A percentile compares a stretch with the other conserved stretches of the same genome.
These are phyloP conservation scores for Chloroceryle inda DNA, from an alignment of 2,797 vertebrate genomes.

Conservation along the genomic window DNA sequence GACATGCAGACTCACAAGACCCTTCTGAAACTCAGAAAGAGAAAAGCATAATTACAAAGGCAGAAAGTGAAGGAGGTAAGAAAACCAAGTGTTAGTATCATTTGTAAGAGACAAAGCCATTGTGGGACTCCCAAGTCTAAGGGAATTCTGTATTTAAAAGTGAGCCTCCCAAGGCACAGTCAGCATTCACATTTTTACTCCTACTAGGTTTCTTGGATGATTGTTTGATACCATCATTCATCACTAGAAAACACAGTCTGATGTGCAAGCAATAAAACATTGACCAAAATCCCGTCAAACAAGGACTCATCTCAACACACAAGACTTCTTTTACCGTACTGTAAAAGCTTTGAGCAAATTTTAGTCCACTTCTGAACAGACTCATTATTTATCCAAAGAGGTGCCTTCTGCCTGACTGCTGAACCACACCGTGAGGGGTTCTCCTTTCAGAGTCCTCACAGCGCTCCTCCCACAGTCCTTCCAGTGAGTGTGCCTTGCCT, in stretches of 20 bases:
- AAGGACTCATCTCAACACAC: not conserved
- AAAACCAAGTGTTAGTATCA: not conserved
- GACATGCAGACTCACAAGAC: rapidly evolving
- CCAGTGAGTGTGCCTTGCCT: not conserved
- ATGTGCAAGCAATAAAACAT: not conserved
- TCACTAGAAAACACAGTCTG: not conserved
- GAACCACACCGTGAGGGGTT: not conserved
- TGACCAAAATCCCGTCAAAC: not conserved
- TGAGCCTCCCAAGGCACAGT: not conserved
- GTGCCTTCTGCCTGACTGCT: not conserved
- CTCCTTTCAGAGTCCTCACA: not conserved
- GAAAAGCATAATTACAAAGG: not conserved
- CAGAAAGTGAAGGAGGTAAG: not conserved
- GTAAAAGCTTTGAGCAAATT: not conserved
- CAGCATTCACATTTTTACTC: not conserved
- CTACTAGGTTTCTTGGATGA: not conserved
- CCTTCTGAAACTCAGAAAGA: not conserved
- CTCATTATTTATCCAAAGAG: not conserved
- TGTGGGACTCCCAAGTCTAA: not conserved
- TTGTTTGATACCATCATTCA: not conserved
- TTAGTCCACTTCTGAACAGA: not conserved
- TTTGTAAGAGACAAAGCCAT: not conserved
- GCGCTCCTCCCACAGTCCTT: rapidly evolving
- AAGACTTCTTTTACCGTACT: not conserved
- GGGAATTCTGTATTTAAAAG: not conserved